Conservation (phyloP, 2,113 vertebrate genomes). For the Numida meleagris region DNA sequence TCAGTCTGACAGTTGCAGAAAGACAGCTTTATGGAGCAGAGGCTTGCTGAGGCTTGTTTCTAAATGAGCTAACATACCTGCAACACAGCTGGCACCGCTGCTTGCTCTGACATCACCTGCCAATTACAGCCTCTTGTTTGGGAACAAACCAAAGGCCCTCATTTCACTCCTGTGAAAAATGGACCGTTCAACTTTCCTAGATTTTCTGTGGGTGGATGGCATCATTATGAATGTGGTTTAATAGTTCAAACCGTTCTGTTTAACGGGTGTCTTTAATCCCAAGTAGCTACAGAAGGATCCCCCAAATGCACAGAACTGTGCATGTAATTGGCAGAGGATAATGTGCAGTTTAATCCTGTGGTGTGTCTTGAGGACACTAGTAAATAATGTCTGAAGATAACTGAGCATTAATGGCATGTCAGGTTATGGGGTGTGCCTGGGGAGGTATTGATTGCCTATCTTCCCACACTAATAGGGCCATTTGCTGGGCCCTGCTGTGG, state of each 20-base stretch:
- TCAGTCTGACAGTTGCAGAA: constrained; percentile 32
- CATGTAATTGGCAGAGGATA: background rate
- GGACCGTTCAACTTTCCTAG: constrained; percentile 12
- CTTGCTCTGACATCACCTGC: constrained; percentile 18
- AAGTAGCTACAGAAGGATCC: background rate
- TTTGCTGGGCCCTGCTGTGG: constrained; percentile 33
- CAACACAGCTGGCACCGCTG: constrained; percentile 30
- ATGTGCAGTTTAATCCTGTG: background rate
- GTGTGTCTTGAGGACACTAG: background rate
- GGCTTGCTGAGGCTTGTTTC: background rate
- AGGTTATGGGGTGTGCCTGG: background rate
- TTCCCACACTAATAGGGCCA: background rate
- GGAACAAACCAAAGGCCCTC: background rate
- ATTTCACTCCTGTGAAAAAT: constrained; percentile 7
- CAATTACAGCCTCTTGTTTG: background rate
- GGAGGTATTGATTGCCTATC: constrained; percentile 10
- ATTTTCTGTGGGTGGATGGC: constrained; percentile 38
- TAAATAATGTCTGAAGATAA: constrained; percentile 28
- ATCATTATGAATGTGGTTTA: background rate
- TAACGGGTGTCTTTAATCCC: background rate
- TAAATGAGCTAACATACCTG: background rate
- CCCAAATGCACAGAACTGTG: background rate
- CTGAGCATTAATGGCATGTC: background rate
- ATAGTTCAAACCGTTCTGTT: constrained; percentile 7
- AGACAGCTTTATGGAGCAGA: constrained; percentile 13